Base-by-base conservation (phyloP, 2,113 vertebrate genomes). In the Serinus canaria region DNA sequence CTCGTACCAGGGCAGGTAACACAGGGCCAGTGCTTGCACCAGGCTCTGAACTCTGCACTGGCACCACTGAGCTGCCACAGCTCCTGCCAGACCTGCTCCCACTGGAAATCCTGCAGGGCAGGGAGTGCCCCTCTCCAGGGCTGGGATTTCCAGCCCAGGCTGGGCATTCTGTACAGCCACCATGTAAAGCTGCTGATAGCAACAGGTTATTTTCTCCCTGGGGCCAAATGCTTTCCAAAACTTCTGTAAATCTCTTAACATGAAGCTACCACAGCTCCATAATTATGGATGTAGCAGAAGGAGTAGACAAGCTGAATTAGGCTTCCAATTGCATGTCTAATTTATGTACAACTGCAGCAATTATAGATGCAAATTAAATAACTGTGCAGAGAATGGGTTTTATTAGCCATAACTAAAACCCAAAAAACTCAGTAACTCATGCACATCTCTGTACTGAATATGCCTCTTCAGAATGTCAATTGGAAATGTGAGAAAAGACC, bases 341-440 rank as follows among this genome's bases (percentile, higher is more conserved):
- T 96, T 94, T 96, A 96, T 86, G 90, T 96, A 93, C 93, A 95
- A 97, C 92, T 94, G 79, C 69, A 64, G 88, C 83, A 92, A 92
- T 92, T 96, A 93, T 44, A 92, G 92, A 94, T 95, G 88, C 90
- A 97, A 95, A 96, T 95, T 95, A 96, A 92, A 94, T 96, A 96
- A 96, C 92, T 87, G 76, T 75, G 93, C 90, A 96, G 92, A 93
- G 96, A 96, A 96, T 94, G 83, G 92, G 41, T 43, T 95, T 96
- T 96, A 97, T 97, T 96, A 96, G 88, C 95, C 94, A 90, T 95
- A 96, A 93, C 95, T 94, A 96, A 97, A 96, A 67, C 90, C 76
- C 83, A 93, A 82, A 92, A 93, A 93, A 93, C 66, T 96, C 83
- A 75, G 60, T 62, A 88, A 76, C 60, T 95, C 92, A 64, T 75